A percentile compares a stretch with the other conserved stretches of the same genome.
Conservation (phyloP, 2,888 invertebrate genomes). For the Philaethria dido region DNA sequence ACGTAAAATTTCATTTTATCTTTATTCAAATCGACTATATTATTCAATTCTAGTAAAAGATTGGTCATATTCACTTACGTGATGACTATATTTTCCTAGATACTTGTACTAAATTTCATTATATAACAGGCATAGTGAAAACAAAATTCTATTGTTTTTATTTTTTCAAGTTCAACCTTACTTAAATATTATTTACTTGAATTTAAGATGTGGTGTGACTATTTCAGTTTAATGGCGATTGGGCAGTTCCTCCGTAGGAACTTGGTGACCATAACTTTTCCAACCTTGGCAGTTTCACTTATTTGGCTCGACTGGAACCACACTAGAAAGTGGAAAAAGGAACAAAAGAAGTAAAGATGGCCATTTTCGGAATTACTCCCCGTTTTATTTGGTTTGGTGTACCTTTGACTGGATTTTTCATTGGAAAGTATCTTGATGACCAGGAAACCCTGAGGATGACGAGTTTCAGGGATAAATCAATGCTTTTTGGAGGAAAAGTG, state of each 20-base stretch:
- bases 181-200: neutral
- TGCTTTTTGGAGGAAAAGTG: conserved; percentile 87
- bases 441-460: conserved; percentile 89
- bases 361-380: conserved; percentile 82
- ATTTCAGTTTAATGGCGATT: conserved; percentile 74
- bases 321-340: conserved; percentile 88
- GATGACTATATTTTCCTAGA: neutral
- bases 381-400: conserved; percentile 78
- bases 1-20: neutral
- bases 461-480: conserved; percentile 90
- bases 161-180: too few species aligned
- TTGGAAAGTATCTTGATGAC: conserved; percentile 87
- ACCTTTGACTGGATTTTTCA: conserved; percentile 82
- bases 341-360: conserved; percentile 67
- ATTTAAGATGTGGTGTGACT: neutral
- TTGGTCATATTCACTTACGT: neutral
- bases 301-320: conserved; percentile 90
- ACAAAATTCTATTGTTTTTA: too few species aligned
- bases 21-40: neutral
- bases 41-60: neutral
- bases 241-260: conserved; percentile 83
- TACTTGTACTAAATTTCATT: neutral
- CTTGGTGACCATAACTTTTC: conserved; percentile 87
- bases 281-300: conserved; percentile 79
- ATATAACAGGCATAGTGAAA: neutral